Base-by-base conservation (phyloP, 2,888 invertebrate genomes). In the Hemaris fuciformis region DNA sequence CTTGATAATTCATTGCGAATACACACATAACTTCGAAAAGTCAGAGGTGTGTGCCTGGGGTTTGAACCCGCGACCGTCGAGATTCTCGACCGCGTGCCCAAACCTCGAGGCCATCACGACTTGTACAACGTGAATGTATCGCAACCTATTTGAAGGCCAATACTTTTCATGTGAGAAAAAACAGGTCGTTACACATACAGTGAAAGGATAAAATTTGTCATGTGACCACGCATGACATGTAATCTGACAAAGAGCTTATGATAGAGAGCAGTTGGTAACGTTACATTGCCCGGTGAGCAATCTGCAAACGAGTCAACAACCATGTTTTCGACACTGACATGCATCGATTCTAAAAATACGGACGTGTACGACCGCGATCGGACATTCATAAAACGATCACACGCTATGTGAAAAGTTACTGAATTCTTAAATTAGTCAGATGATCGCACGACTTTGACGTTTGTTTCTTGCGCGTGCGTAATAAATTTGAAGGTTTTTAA, bases 311-410 rank as follows among this genome's bases (percentile, higher is more conserved):
- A 10, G 15, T 18, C 53, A 31, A 18, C 27, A 10, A 18, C 53
- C 27, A 53, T 53, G 53, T 27, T 53, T 27, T 27, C 53, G 53
- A 31, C 53, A 27, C 27, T 27, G 53, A 31, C 53, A 53, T 53
- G 53, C 31, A 53, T 10, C 18, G 53, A 6, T 15, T 53, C 53
- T 53, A 53, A 31, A 53, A 53, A 53, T 53, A 53, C 53, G n/a
- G 10, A 53, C 53, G 53, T 31, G 31, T 27, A 18, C 53, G 31
- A 18, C 53, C 18, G 31, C 53, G 53, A 53, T 53, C 53, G 53
- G 53, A 18, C 31, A 53, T 53, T 53, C 53, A 53, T 53, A 53
- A 53, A 53, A 53, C 53, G 53, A 53, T 53, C 53, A 53, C 53
- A 53, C 10, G 53, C 53, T 31, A 53, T 53, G 53, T 53, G 53